Evolutionary conservation across 2,797 vertebrate species (phyloP).

Genomic region (Cyprinella venusta): DNA sequence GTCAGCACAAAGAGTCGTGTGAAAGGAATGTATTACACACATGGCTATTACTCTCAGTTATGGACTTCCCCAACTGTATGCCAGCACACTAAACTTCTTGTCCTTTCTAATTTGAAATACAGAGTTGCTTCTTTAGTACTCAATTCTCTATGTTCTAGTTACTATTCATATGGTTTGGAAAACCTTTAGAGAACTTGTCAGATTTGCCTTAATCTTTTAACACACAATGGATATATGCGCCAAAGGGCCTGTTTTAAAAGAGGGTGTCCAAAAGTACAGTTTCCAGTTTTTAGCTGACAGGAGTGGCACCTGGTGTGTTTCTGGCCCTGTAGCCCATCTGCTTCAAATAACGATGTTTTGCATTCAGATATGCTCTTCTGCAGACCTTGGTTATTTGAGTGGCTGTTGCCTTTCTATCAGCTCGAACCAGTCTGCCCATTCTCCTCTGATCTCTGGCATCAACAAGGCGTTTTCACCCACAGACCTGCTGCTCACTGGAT

Average conservation of each 20-base stretch:
- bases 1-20: conserved; percentile 46
- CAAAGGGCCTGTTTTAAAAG: not conserved
- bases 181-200: not conserved
- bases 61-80: conserved; percentile 42
- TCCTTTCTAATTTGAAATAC: not conserved
- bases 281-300: not conserved
- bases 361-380: not conserved
- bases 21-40: conserved; percentile 47
- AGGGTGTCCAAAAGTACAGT: not conserved
- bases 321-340: not conserved
- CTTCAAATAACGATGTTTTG: not conserved
- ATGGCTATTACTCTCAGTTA: conserved; percentile 27
- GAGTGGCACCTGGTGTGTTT: not conserved
- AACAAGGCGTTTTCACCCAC: conserved; percentile 47
- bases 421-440: conserved; percentile 52
- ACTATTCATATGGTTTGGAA: not conserved
- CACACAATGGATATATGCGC: not conserved
- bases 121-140: not conserved
- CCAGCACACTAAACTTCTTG: conserved; percentile 4
- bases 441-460: conserved; percentile 56
- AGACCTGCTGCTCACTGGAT: conserved; percentile 1
- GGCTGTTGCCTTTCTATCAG: conserved; percentile 8
- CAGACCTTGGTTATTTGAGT: not conserved
- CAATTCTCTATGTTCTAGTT: not conserved
- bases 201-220: not conserved